Conservation (phyloP, 2,888 invertebrate genomes). For the Hybos culiciformis region DNA sequence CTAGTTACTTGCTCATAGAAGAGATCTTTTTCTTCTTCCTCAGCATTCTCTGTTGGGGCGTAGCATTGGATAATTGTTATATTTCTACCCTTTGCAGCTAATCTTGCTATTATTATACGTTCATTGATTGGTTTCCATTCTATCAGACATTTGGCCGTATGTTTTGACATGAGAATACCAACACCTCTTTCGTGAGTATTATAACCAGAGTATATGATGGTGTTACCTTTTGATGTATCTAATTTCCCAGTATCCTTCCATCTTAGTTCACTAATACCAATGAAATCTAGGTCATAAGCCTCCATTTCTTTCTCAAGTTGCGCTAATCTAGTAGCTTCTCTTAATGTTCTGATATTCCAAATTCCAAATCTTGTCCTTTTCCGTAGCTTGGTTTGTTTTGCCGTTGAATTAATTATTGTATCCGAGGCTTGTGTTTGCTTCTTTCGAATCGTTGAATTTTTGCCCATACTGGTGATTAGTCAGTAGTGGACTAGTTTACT, state of each 20-base stretch:
- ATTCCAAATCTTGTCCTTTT: constrained; percentile 2
- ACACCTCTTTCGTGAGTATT: background rate
- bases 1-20: background rate
- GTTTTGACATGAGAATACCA: too few species aligned
- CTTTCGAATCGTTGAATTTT: too few species aligned
- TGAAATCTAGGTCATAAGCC: background rate
- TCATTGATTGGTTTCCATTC: background rate
- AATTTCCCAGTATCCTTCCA: background rate
- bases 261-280: background rate
- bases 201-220: background rate
- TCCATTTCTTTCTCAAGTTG: background rate
- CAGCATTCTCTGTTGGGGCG: background rate
- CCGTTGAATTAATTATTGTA: too few species aligned
- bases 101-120: background rate
- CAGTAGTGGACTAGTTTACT: too few species aligned
- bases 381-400: too few species aligned
- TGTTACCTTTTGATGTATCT: background rate
- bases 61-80: background rate
- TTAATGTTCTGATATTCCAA: constrained; percentile 1
- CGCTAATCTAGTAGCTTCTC: constrained; percentile 1
- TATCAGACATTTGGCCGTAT: too few species aligned
- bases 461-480: too few species aligned
- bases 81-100: background rate
- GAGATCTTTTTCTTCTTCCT: background rate
- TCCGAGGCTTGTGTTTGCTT: too few species aligned